Evolutionary conservation across 1,140 invertebrate genomes (phyloP).

Genomic region (Littorina saxatilis): DNA sequence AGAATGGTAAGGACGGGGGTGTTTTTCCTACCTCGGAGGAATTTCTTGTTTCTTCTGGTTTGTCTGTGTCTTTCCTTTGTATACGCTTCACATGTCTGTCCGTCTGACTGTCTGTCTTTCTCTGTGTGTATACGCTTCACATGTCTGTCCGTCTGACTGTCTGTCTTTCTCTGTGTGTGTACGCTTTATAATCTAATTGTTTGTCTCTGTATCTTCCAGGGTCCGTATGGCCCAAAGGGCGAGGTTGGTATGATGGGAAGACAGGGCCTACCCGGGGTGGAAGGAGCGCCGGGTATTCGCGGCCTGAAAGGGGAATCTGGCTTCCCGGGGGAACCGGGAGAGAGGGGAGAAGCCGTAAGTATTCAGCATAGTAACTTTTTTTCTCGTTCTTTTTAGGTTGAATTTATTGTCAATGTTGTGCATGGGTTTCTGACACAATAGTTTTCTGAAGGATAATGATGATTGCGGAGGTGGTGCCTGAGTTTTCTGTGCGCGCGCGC

Average conservation of each 20-base stretch:
- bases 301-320: conserved; percentile 28
- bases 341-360: conserved; percentile 24
- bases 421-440: too few species aligned
- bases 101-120: neutral
- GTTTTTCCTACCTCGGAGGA: too few species aligned
- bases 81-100: neutral
- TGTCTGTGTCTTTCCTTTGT: neutral
- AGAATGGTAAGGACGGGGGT: too few species aligned
- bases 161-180: neutral
- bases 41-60: too few species aligned
- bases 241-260: neutral
- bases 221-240: conserved; percentile 5
- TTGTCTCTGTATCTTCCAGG: conserved; percentile 6
- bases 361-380: too few species aligned
- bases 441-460: too few species aligned
- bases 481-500: neutral
- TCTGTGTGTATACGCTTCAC: neutral
- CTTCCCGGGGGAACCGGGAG: conserved; percentile 13
- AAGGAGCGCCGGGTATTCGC: conserved; percentile 17
- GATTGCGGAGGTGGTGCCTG: too few species aligned
- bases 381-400: neutral
- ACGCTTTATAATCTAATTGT: neutral
- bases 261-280: conserved; percentile 3
- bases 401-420: too few species aligned
- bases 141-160: neutral